Conservation (phyloP, 1,140 invertebrate species). For the Diorhabda sublineata region DNA sequence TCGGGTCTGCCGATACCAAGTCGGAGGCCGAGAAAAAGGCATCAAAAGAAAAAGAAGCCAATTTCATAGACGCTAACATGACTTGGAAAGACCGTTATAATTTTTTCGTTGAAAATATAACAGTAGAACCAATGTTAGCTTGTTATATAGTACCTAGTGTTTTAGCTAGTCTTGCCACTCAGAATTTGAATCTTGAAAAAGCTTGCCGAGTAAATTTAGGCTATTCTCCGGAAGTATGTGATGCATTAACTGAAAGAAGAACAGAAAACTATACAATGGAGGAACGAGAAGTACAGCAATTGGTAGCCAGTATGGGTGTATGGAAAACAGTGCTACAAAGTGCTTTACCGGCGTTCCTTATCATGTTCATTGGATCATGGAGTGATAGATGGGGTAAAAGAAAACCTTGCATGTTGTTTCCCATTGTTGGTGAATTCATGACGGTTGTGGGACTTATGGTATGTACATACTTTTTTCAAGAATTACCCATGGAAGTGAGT, state of each 20-base stretch:
- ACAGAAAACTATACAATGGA: constrained; percentile 67
- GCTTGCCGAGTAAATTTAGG: constrained; percentile 76
- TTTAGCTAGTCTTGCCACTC: constrained; percentile 69
- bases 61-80: constrained; percentile 39
- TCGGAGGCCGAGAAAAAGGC: constrained; percentile 18
- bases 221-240: constrained; percentile 66
- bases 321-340: constrained; percentile 79
- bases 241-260: constrained; percentile 63
- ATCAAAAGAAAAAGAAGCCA: constrained; percentile 17
- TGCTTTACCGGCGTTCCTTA: constrained; percentile 66
- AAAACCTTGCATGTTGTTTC: constrained; percentile 80
- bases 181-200: constrained; percentile 79
- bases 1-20: constrained; percentile 27
- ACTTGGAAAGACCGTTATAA: constrained; percentile 53
- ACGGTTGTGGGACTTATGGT: constrained; percentile 72
- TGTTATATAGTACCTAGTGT: constrained; percentile 77
- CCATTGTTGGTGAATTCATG: constrained; percentile 75
- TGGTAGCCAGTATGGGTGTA: constrained; percentile 67
- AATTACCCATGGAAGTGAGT: constrained; percentile 72
- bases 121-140: constrained; percentile 74
- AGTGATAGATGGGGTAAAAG: constrained; percentile 69
- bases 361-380: constrained; percentile 75
- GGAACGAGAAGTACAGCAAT: constrained; percentile 68
- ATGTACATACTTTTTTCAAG: constrained; percentile 72
- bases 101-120: constrained; percentile 62